A percentile compares a stretch with the other conserved stretches of the same genome.
These are phyloP conservation scores for Stictocephala bisonia DNA, from an alignment of 2,888 invertebrate genomes.

Conservation along the genomic window DNA sequence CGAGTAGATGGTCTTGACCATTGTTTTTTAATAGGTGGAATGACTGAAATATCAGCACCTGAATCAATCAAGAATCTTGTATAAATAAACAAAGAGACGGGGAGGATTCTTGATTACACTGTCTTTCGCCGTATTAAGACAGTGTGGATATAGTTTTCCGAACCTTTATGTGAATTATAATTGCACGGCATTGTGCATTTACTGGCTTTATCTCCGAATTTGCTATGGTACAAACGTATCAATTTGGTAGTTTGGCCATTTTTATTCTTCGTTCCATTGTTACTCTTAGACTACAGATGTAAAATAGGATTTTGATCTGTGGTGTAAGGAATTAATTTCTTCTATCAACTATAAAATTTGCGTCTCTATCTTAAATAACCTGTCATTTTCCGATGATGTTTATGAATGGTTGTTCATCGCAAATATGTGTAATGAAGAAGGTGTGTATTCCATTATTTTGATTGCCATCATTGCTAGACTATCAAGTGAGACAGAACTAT, in stretches of 20 bases:
- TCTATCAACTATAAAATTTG: too few relatives aligned
- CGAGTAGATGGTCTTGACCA: neutral
- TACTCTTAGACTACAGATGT: neutral
- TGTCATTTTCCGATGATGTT: too few relatives aligned
- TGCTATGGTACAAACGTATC: neutral
- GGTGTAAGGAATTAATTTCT: too few relatives aligned
- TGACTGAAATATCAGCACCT: neutral
- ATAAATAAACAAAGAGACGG: slow-evolving; percentile 40
- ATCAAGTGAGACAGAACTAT: too few relatives aligned
- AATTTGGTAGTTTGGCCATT: too few relatives aligned
- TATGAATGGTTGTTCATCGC: too few relatives aligned
- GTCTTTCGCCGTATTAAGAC: slow-evolving; percentile 47
- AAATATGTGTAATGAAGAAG: too few relatives aligned
- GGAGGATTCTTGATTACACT: neutral
- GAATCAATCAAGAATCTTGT: neutral
- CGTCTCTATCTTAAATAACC: too few relatives aligned
- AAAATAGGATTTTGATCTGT: neutral
- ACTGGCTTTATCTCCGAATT: slow-evolving; percentile 29
- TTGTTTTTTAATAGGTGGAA: neutral
- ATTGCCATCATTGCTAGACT: too few relatives aligned
- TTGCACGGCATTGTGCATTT: slow-evolving; percentile 47
- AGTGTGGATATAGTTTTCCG: slow-evolving; percentile 42
- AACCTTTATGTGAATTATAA: slow-evolving; percentile 5
- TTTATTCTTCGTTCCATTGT: neutral
- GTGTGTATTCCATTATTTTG: too few relatives aligned